Evolutionary conservation across 1,140 invertebrate genomes (phyloP), one percentile per base, ranked within the genome.

Genomic region (Aphelenchoides avenae): DNA sequence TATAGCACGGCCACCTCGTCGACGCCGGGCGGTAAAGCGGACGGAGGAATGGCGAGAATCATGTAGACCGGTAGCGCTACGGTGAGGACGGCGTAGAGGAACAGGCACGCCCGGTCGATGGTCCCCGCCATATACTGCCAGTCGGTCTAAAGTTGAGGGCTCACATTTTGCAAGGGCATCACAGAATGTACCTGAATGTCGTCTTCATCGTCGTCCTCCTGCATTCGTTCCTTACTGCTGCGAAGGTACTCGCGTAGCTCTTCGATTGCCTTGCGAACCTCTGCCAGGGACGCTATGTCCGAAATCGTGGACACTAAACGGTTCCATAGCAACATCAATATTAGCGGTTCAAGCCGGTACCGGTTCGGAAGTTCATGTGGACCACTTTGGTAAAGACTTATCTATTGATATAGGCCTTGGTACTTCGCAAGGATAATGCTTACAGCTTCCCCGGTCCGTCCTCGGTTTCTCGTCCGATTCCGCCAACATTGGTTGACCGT

Each of bases 61-160:
- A 53, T 52, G 41, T 47, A 53, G 22, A 53, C 24, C 1, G 52
- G 52, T 13, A 53, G 40, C 18, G 52, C 52, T 22, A 40, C 43
- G 24, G 41, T 47, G 7, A 53, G 43, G 27, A 53, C 33, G 1
- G 40, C 57, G 39, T 60, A 60, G 24, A 60, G 39, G 31, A 60
- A 60, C 15, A 60, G 58, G 31, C 57, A 60, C 24, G 57, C 57
- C n/a, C 57, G 27, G 22, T 60, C 57, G 13, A 60, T 33, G 34
- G 57, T 40, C 57, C 60, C 63, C 22, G 57, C 57, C 57, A 60
- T 60, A 34, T 61, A 60, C 20, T 59, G 57, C 48, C 48, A 44
- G 26, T 46, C n/a, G n/a, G n/a, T n/a, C n/a, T n/a, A n/a, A n/a
- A n/a, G n/a, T n/a, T n/a, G n/a, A n/a, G n/a, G n/a, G n/a, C n/a